Evolutionary conservation across 2,797 vertebrate genomes (phyloP).

Genomic region (Sebastes oblongus): DNA sequence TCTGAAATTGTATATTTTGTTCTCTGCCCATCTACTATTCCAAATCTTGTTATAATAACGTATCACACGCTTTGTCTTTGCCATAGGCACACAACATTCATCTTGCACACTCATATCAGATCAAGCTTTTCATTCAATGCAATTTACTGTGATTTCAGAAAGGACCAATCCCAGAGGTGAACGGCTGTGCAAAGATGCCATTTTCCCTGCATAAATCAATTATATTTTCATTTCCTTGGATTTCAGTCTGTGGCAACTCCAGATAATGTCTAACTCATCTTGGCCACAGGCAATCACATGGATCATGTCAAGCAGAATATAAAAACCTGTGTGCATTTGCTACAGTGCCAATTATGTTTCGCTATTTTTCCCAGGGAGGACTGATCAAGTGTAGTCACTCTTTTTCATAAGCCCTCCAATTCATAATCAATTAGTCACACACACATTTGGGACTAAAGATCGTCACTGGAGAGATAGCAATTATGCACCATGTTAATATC

Average conservation of each 20-base stretch:
- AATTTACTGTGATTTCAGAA: conserved; percentile 8
- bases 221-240: conserved; percentile 51
- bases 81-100: neutral
- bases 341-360: neutral
- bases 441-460: neutral
- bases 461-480: neutral
- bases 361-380: neutral
- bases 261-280: conserved; percentile 5
- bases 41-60: neutral
- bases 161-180: conserved; percentile 19
- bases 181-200: neutral
- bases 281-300: conserved; percentile 12
- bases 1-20: neutral
- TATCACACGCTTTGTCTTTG: neutral
- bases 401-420: conserved; percentile 1
- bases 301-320: conserved; percentile 16
- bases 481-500: neutral
- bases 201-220: conserved; percentile 44
- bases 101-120: neutral
- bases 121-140: conserved; percentile 9
- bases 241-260: conserved; percentile 15
- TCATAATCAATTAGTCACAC: conserved; percentile 31
- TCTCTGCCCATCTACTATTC: neutral
- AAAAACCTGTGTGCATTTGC: neutral
- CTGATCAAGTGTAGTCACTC: neutral